Conservation (phyloP, 2,888 invertebrate species). For the Hesperia comma region DNA sequence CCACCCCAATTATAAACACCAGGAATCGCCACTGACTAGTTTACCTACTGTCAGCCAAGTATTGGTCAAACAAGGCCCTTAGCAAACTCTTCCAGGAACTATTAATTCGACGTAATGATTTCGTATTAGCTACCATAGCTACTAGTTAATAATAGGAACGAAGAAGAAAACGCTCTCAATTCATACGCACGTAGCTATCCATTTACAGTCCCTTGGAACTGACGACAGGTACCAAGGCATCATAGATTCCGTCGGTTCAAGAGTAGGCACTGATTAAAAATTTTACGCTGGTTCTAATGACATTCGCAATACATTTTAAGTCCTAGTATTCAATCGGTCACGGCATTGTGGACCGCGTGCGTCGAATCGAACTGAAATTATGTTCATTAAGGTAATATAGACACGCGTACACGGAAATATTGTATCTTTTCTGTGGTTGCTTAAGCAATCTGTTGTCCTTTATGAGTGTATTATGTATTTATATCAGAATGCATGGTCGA, state of each 20-base stretch:
- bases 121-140: neutral
- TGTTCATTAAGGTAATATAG: neutral
- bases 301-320: constrained; percentile 15
- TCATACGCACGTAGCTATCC: neutral
- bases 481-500: too few relatives aligned
- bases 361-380: neutral
- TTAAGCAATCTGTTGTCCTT: too few relatives aligned
- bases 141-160: neutral
- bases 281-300: constrained; percentile 10
- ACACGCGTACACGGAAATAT: neutral
- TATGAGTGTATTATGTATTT: too few relatives aligned
- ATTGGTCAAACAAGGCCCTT: too few relatives aligned
- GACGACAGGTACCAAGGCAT: neutral
- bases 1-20: too few relatives aligned
- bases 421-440: neutral
- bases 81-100: neutral
- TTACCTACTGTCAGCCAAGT: too few relatives aligned
- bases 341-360: constrained; percentile 7
- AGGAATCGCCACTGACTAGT: too few relatives aligned
- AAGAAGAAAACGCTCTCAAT: too few relatives aligned
- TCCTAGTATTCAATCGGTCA: neutral
- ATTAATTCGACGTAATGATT: constrained; percentile 2
- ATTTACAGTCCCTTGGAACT: neutral
- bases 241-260: neutral
- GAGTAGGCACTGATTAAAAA: constrained; percentile 22